phyloP scores from a whole-genome alignment of 2,113 vertebrate species.

The Paraplagusia blochii region DNA sequence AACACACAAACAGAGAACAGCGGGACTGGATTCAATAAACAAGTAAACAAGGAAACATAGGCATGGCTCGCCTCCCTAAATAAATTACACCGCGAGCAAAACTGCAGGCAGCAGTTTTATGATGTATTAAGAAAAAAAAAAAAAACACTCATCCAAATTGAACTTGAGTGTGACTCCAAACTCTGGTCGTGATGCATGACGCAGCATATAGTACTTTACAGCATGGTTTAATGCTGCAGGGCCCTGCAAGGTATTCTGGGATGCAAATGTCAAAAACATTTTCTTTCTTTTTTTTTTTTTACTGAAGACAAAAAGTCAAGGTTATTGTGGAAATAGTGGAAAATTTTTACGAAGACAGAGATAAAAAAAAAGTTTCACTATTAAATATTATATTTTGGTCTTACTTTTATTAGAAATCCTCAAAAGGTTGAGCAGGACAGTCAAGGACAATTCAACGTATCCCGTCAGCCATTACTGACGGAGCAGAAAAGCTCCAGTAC shows the following conservation, averaged over 20 bases:
- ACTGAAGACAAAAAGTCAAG: constrained; percentile 28
- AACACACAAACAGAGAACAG: too few species aligned
- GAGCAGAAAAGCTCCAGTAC: not conserved
- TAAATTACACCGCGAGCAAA: too few species aligned
- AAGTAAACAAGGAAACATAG: too few species aligned
- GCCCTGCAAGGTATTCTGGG: constrained; percentile 44
- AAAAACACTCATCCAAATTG: too few species aligned
- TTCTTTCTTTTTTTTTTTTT: constrained; percentile 12
- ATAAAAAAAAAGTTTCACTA: not conserved
- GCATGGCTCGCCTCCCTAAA: too few species aligned
- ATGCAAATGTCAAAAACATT: constrained; percentile 16
- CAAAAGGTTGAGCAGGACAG: constrained; percentile 22
- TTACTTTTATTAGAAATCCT: constrained; percentile 3
- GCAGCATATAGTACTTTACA: constrained; percentile 24
- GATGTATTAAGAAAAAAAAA: too few species aligned
- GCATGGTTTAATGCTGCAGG: constrained; percentile 20
- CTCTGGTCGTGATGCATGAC: not conserved
- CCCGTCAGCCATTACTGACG: constrained; percentile 6
- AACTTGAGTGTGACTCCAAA: too few species aligned
- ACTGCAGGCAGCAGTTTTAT: too few species aligned
- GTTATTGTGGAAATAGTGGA: constrained; percentile 13
- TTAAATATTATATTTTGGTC: too few species aligned
- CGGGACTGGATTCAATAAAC: too few species aligned
- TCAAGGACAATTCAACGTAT: constrained; percentile 32
- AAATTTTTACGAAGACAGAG: not conserved